Evolutionary conservation across 2,888 invertebrate species (phyloP), one percentile per base, ranked within the genome.

Genomic region (Drosophila paramelanica): DNA sequence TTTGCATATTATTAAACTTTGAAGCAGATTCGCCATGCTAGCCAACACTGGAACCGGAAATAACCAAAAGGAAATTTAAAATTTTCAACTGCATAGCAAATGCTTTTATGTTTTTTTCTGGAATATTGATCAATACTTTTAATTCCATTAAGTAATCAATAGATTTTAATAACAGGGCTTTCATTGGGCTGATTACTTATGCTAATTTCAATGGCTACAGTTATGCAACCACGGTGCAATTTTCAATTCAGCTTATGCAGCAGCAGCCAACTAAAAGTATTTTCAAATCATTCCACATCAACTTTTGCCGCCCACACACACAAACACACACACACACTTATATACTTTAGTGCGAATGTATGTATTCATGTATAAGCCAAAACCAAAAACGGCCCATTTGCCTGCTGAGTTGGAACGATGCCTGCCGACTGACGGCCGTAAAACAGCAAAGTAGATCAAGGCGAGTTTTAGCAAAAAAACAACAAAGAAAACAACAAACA

Each of bases 381-480:
- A 65, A 55, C 47, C 50, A 64, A 56, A 67, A 53, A 47, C 67
- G 87, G 70, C 88, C 79, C 81, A 87, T 83, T 82, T 87, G 76
- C 71, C 73, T 70, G 88, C 68, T 84, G 70, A 77, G 77, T 77
- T 81, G 85, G 72, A 81, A 87, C 76, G 60, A 58, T 53, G 69
- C 68, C 72, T 67, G 76, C 33, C 67, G 82, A 55, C 68, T 78
- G 73, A 50, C 61, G 67, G 79, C 62, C 69, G 53, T 62, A 66
- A 64, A 70, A 61, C 78, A 56, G 62, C 74, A 87, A 89, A 86
- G 74, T 86, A 84, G 89, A 89, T 87, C 85, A 86, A 86, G 85
- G 85, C 89, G 45, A 80, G 83, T 70, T 79, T 67, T 67, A 56
- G 56, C 70, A 42, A 39, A 41, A 68, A 43, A 49, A 50, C 49